Conservation (phyloP, 2,797 vertebrate genomes). For the Percopsis omiscomaycus region DNA sequence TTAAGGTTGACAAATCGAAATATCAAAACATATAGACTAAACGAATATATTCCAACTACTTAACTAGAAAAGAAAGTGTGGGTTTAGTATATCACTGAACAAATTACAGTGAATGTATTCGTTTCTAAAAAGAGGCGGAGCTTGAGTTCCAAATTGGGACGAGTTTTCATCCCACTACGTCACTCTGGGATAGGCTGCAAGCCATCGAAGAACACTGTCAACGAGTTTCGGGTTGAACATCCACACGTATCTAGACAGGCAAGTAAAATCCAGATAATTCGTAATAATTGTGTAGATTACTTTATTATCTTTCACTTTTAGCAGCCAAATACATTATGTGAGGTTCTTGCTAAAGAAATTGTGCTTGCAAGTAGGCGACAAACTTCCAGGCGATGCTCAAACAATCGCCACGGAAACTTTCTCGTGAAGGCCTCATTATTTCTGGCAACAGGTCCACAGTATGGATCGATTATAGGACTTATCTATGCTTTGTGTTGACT, state of each 20-base stretch:
- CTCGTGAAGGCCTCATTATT: constrained; percentile 66
- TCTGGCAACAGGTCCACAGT: constrained; percentile 72
- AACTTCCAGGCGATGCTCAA: constrained; percentile 60
- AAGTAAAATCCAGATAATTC: constrained; percentile 32
- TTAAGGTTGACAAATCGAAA: no score
- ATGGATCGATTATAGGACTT: not conserved
- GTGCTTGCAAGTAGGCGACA: constrained; percentile 11
- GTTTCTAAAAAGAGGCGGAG: constrained; percentile 55
- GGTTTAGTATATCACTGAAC: no score
- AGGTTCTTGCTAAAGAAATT: not conserved
- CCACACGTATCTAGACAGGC: constrained; percentile 32
- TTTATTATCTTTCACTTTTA: not conserved
- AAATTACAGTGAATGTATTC: constrained; percentile 14
- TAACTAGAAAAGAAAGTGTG: no score
- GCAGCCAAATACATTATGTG: not conserved
- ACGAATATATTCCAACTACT: no score
- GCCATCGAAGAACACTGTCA: constrained; percentile 45
- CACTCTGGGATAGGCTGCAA: constrained; percentile 70
- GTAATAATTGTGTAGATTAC: fast-evolving
- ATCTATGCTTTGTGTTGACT: not conserved
- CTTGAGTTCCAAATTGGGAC: constrained; percentile 68
- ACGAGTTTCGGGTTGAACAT: constrained; percentile 44
- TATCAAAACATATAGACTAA: no score
- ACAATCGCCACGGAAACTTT: constrained; percentile 70
- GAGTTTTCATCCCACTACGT: constrained; percentile 68